Percentiles rank a stretch among this genome's conserved stretches.
Conservation (phyloP, 2,888 invertebrate genomes). For the Allacma fusca region DNA sequence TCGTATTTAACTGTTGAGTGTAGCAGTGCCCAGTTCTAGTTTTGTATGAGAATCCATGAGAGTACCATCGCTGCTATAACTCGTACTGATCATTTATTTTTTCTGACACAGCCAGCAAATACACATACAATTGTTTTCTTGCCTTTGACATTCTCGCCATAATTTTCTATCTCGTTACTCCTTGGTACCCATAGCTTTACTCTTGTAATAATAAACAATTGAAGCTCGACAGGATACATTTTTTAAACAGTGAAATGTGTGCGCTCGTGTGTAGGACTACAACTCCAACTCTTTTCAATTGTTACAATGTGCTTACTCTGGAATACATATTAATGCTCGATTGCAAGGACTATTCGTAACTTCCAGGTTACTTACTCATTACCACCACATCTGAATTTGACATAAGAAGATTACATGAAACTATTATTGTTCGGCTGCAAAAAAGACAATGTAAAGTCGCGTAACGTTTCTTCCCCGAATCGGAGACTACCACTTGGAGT, state of each 20-base stretch:
- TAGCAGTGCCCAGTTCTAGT: background rate
- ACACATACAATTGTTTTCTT: too few species aligned
- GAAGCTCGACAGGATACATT: too few species aligned
- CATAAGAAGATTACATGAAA: constrained; percentile 26
- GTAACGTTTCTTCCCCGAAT: constrained; percentile 17
- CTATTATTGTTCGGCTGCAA: constrained; percentile 21
- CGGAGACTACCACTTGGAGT: constrained; percentile 30
- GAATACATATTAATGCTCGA: background rate
- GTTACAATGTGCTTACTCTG: too few species aligned
- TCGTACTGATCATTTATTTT: background rate
- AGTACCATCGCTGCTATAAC: background rate
- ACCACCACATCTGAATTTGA: background rate
- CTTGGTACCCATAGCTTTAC: too few species aligned
- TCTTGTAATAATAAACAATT: too few species aligned
- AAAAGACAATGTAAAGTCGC: constrained; percentile 28
- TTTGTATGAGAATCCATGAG: background rate
- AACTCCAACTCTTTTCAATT: too few species aligned
- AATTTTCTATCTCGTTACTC: too few species aligned
- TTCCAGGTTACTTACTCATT: constrained; percentile 1
- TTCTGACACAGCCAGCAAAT: too few species aligned
- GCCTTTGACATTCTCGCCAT: too few species aligned
- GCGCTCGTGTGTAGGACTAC: too few species aligned
- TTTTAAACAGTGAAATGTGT: too few species aligned
- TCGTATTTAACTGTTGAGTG: constrained; percentile 6
- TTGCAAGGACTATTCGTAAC: background rate